Evolutionary conservation across 2,113 vertebrate species (phyloP).

Genomic region (Thoracochromis brauschi): DNA sequence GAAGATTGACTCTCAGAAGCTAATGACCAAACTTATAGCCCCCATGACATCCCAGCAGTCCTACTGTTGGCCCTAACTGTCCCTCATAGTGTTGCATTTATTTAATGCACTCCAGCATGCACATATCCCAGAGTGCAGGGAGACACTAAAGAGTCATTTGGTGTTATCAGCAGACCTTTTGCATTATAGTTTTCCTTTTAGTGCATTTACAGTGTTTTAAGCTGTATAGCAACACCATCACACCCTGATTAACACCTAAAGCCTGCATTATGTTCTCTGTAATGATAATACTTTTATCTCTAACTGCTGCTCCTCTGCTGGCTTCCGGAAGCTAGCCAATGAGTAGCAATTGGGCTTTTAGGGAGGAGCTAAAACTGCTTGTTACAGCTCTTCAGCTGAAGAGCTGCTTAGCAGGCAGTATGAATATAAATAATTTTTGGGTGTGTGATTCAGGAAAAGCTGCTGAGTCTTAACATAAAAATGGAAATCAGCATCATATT

Average conservation of each 20-base stretch:
- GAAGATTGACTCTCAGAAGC: background rate
- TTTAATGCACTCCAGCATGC: background rate
- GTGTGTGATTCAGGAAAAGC: background rate
- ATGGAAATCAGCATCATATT: background rate
- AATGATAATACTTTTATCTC: background rate
- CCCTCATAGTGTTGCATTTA: background rate
- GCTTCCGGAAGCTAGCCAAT: background rate
- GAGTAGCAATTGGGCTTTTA: background rate
- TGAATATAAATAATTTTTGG: background rate
- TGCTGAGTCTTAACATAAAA: background rate
- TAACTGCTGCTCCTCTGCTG: background rate
- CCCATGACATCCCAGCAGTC: background rate
- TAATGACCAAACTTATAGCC: background rate
- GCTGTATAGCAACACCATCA: background rate
- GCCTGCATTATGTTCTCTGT: background rate
- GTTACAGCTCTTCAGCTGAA: background rate
- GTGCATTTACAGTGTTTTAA: background rate
- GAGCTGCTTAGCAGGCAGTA: background rate
- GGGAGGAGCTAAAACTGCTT: background rate
- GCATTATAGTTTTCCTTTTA: background rate
- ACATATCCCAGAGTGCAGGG: background rate
- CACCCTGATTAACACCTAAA: background rate
- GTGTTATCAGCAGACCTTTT: background rate
- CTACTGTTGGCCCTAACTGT: background rate
- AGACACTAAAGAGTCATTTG: background rate